Evolutionary conservation across 2,888 invertebrate genomes (phyloP), one percentile per base, ranked within the genome.

Genomic region (Harpalus rubripes): DNA sequence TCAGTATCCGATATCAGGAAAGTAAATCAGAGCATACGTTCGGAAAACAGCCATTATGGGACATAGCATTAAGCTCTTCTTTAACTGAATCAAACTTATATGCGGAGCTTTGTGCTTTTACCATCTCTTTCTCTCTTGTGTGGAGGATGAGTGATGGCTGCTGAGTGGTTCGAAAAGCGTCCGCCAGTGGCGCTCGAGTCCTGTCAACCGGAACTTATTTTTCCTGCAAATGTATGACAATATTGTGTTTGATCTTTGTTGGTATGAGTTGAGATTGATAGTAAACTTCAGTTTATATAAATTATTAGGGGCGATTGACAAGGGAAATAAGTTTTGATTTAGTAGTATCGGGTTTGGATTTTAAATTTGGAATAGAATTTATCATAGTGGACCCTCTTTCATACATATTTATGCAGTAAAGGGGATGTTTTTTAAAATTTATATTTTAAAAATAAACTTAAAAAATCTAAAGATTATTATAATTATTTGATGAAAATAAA

Each of bases 31-130:
- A 41, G 15, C 39, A 80, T 80, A 52, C 15, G 39, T 81, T 81
- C 65, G 81, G 58, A 52, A 81, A 81, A 81, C 81, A 81, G 44
- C 65, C 81, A 81, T 81, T 81, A 65, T 81, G 65, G 65, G 65
- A 32, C 81, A n/a, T 58, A 41, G 81, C 65, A 65, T 63, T 81
- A 65, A 65, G 65, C 44, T 63, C 44, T 65, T 81, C 63, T 80
- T 81, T 81, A 81, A 81, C 65, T 81, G 65, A 81, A 63, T 81
- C 16, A 65, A 81, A 81, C 81, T 81, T 81, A 81, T 81, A 81
- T 52, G 74, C 52, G 52, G 74, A 18, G 44, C 44, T 74, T 44
- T 74, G 74, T 52, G 16, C 16, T 74, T 10, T 65, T 32, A 32
- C 63, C 26, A 18, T 26, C 63, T 63, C 63, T 63, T 26, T 68